Evolutionary conservation across 2,888 invertebrate genomes (phyloP), one percentile per base, ranked within the genome.

Genomic region (Pterobdella sp.): DNA sequence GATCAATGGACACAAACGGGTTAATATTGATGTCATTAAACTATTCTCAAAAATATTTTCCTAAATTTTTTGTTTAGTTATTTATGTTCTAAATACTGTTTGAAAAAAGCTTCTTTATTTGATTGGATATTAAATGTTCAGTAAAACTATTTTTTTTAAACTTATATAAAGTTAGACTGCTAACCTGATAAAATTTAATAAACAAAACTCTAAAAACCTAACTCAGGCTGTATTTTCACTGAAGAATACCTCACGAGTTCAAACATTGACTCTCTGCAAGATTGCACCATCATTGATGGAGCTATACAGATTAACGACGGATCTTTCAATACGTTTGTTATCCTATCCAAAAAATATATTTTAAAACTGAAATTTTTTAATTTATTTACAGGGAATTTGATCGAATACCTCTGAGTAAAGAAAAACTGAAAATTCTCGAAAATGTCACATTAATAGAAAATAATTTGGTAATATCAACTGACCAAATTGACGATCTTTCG

Each of bases 261-360:
- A 42, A 95, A 94, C 81, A 92, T 96, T 72, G 90, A 92, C 73
- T 87, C 87, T 68, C 94, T 94, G 83, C 89, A 88, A 82, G 93
- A 91, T 77, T 96, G 96, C 83, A 96, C 95, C 0, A 90, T 94
- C 14, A 92, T 96, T 76, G 93, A 95, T 81, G 96, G 95, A 0
- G 92, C 91, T 26, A 87, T 96, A 22, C 7, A 42, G 49, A 42
- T 42, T 42, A 22, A 14, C 49, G 49, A 42, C 7, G 49, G 49
- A 42, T 14, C 10, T 22, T 42, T 42, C 22, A 14, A 7, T 42
- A 7, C 10, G 49, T 42, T 42, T 14, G 49, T 14, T 14, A 42
- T 42, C 49, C 49, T 42, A 42, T 42, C n/a, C n/a, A n/a, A 42
- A 42, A 42, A 42, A 42, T 42, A 14, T 42, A 42, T 42, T 42